Evolutionary conservation across 2,888 invertebrate species (phyloP).

Genomic region (Dryococelus australis): DNA sequence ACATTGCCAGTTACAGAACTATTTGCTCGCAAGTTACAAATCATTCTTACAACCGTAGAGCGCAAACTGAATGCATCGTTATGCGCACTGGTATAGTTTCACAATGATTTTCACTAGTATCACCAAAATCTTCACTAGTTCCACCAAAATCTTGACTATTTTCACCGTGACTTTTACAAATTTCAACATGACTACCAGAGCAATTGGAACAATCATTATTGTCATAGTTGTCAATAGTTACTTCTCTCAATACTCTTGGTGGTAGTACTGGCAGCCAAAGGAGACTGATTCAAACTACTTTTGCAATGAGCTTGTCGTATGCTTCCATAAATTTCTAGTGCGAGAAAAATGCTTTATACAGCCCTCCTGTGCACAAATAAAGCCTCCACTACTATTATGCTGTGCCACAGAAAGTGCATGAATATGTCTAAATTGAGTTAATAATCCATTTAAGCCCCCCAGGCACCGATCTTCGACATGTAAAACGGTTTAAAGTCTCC

Average conservation of each 20-base stretch:
- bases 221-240: background rate
- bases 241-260: background rate
- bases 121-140: too few relatives aligned
- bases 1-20: constrained; percentile 11
- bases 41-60: constrained; percentile 7
- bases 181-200: background rate
- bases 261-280: background rate
- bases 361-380: background rate
- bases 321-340: background rate
- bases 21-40: constrained; percentile 27
- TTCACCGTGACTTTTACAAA: too few relatives aligned
- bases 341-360: background rate
- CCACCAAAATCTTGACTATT: too few relatives aligned
- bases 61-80: background rate
- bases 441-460: background rate
- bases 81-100: background rate
- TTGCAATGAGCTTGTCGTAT: background rate
- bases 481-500: background rate
- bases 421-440: background rate
- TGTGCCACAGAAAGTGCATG: background rate
- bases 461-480: background rate
- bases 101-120: background rate
- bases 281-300: background rate
- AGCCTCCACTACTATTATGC: background rate
- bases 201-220: background rate